These are phyloP conservation scores for Hippocampus comes DNA, from an alignment of 2,113 vertebrate genomes.

Conservation along the genomic window DNA sequence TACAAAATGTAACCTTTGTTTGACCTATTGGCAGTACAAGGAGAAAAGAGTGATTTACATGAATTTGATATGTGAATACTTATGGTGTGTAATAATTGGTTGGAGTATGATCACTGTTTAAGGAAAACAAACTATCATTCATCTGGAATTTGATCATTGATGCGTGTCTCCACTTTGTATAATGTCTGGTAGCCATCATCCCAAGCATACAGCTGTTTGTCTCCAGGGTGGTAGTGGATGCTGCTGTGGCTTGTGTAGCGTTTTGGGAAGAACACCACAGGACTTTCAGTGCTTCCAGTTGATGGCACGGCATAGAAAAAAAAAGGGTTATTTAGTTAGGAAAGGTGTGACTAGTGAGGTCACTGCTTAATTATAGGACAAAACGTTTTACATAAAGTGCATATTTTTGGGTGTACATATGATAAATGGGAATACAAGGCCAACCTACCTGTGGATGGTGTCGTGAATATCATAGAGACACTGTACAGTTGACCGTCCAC, in stretches of 20 bases:
- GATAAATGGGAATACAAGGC: background rate
- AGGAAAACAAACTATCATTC: constrained; percentile 9
- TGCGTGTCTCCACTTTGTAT: constrained; percentile 80
- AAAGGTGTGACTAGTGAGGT: background rate
- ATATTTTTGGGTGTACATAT: background rate
- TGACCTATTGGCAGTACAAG: constrained; percentile 29
- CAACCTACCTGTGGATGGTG: constrained; percentile 65
- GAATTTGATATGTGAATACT: background rate
- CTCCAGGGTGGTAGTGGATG: constrained; percentile 85
- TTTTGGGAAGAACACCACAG: constrained; percentile 81
- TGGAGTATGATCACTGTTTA: background rate
- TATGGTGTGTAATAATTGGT: background rate
- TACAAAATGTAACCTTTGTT: constrained; percentile 16
- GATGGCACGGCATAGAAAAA: constrained; percentile 1
- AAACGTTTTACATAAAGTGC: background rate
- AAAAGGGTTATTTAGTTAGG: background rate
- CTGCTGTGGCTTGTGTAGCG: constrained; percentile 81
- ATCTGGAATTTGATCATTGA: constrained; percentile 10
- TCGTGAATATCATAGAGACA: constrained; percentile 86
- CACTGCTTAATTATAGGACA: background rate
- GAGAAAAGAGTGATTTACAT: constrained; percentile 6
- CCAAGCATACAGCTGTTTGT: constrained; percentile 89
- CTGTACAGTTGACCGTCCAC: constrained; percentile 80
- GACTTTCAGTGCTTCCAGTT: constrained; percentile 50
- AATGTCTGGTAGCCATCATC: constrained; percentile 89